Evolutionary conservation across 2,888 invertebrate genomes (phyloP).

Genomic region (Polylopha cassiicola): DNA sequence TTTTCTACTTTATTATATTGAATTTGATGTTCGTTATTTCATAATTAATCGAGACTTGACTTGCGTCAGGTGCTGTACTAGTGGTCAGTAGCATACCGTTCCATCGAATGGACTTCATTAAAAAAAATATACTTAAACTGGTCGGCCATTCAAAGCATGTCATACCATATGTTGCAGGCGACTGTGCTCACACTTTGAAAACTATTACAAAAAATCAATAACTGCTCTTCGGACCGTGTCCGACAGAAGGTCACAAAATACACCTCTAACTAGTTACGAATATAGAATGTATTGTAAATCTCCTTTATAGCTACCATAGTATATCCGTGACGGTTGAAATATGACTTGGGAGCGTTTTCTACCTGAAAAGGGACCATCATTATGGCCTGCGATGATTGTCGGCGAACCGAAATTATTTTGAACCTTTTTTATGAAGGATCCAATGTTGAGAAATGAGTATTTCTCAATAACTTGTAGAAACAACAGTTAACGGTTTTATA

Average conservation of each 20-base stretch:
- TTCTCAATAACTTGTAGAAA: constrained; percentile 54
- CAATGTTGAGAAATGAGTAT: constrained; percentile 31
- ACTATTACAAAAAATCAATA: constrained; percentile 62
- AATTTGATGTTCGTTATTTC: too few species aligned
- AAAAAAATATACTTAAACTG: constrained; percentile 42
- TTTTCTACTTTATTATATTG: too few species aligned
- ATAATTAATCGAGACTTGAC: constrained; percentile 35
- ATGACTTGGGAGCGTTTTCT: constrained; percentile 70
- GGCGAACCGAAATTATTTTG: constrained; percentile 66
- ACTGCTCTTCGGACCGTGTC: constrained; percentile 54
- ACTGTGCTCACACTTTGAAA: constrained; percentile 47
- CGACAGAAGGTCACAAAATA: constrained; percentile 64
- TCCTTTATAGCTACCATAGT: constrained; percentile 67
- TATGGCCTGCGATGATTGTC: constrained; percentile 68
- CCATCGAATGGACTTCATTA: constrained; percentile 30
- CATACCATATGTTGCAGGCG: constrained; percentile 59
- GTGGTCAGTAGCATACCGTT: constrained; percentile 21
- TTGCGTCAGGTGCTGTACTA: constrained; percentile 49
- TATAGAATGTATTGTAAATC: constrained; percentile 70
- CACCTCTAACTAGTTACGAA: constrained; percentile 65
- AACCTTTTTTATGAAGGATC: constrained; percentile 46
- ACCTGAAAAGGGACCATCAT: constrained; percentile 74
- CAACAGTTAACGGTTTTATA: constrained; percentile 55
- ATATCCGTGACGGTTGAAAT: constrained; percentile 71
- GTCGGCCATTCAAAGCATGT: constrained; percentile 55